A percentile compares a stretch with the other conserved stretches of the same genome.
Evolutionary conservation across 2,888 invertebrate genomes (phyloP).

Genomic region (Acanthosepion esculentum): DNA sequence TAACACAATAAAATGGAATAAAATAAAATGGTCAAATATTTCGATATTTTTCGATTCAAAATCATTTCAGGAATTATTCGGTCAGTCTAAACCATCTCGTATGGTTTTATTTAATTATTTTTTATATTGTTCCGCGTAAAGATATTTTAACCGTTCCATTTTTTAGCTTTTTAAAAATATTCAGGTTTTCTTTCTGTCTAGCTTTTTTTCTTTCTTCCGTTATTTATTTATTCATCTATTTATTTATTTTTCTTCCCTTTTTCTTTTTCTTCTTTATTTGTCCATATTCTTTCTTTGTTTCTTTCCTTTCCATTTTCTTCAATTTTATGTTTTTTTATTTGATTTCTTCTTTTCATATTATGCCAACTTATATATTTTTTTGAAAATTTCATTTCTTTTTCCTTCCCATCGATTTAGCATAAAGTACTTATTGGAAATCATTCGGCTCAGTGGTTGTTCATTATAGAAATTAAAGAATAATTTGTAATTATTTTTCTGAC

Average conservation of each 20-base stretch:
- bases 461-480: constrained; percentile 33
- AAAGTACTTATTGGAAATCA: constrained; percentile 33
- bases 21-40: neutral
- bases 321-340: neutral
- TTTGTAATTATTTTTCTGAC: neutral
- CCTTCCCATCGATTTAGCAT: neutral
- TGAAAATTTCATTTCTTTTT: neutral
- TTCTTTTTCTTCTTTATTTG: too few relatives aligned
- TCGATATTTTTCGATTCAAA: neutral
- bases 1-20: too few relatives aligned
- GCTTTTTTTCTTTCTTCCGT: neutral
- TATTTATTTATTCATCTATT: too few relatives aligned
- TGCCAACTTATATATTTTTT: neutral
- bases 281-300: too few relatives aligned
- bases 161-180: too few relatives aligned
- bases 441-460: neutral
- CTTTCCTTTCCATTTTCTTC: too few relatives aligned
- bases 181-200: neutral
- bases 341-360: neutral
- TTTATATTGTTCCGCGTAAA: too few relatives aligned
- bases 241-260: too few relatives aligned
- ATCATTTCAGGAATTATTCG: neutral
- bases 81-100: neutral
- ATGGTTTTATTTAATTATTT: too few relatives aligned
- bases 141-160: too few relatives aligned